phyloP scores from a whole-genome alignment of 1,140 invertebrate species.

The Harpegnathos saltator region DNA sequence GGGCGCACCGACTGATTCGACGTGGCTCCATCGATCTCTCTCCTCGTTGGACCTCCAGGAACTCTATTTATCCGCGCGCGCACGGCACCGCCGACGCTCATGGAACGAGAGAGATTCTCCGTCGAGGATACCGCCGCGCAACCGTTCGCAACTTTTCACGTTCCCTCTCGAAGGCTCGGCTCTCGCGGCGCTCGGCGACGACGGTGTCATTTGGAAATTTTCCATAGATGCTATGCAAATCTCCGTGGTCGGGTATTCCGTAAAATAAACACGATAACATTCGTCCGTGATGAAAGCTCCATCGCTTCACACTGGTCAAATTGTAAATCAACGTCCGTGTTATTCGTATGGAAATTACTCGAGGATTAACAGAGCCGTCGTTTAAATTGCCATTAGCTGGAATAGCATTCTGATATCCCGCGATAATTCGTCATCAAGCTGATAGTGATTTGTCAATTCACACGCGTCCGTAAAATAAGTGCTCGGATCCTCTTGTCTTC shows the following conservation, averaged over 20 bases:
- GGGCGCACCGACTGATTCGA: slow-evolving; percentile 67
- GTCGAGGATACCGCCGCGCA: neutral
- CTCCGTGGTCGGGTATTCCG: neutral
- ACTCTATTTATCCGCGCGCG: slow-evolving; percentile 66
- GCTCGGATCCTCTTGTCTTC: neutral
- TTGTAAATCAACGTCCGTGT: neutral
- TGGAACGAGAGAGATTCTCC: slow-evolving; percentile 39
- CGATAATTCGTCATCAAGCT: too few species aligned
- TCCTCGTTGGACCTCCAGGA: slow-evolving; percentile 57
- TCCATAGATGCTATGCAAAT: neutral
- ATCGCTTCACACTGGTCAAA: neutral
- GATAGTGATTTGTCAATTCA: too few species aligned
- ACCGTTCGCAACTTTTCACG: slow-evolving; percentile 53
- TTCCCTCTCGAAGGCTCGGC: slow-evolving; percentile 13
- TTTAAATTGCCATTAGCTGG: too few species aligned
- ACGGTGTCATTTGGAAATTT: neutral
- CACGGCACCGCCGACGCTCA: slow-evolving; percentile 15
- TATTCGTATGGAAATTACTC: neutral
- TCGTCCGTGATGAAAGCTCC: neutral
- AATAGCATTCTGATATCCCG: too few species aligned
- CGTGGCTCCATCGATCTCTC: slow-evolving; percentile 68
- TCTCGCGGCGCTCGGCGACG: neutral
- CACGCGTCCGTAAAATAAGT: neutral
- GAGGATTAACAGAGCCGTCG: neutral
- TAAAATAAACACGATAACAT: neutral